Base-by-base conservation (phyloP, 2,888 invertebrate species). In the Caenorhabditis zanzibari region DNA sequence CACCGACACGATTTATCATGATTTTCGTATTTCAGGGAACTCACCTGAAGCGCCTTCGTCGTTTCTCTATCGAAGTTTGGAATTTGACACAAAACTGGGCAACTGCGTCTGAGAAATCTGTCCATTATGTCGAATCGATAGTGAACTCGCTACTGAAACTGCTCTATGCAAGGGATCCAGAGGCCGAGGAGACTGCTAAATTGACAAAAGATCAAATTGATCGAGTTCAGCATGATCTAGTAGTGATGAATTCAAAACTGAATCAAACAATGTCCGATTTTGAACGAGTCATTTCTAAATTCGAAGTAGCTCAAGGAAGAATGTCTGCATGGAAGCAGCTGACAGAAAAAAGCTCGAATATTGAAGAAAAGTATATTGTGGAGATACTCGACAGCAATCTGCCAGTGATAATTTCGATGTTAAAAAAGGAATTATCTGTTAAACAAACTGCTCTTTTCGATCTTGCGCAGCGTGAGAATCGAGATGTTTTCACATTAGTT, bases 1-100 rank as follows among this genome's bases (percentile, higher is more conserved):
- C n/a, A n/a, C n/a, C n/a, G n/a, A n/a, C n/a, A n/a, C n/a, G n/a
- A n/a, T n/a, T 82, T 28, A 56, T 79, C 71, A 71, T n/a, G 12
- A 26, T 56, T 63, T 74, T 52, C 41, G 61, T 63, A 22, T 85
- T 85, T 49, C 81, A 88, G 85, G 75, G 81, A 16, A 84, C 82
- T 12, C 82, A 82, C 12, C 47, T 86, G 28, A 88, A 88, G 59
- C 61, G 86, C 28, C 79, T 87, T 1, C 81, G 83, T 19, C 84
- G 88, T 10, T 86, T 89, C 52, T 85, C 85, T 1, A 83, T 88
- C 22, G 88, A 89, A 83, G 86, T 88, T 12, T 89, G 88, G 87
- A 89, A 89, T 75, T 72, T 88, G 71, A 87, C 86, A 2, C 85
- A 85, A 77, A 85, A 86, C 54, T 89, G 89, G 89, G 80, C 54